These are phyloP conservation scores for Toxotes lorentzi DNA, from an alignment of 2,797 vertebrate genomes.

Conservation along the genomic window DNA sequence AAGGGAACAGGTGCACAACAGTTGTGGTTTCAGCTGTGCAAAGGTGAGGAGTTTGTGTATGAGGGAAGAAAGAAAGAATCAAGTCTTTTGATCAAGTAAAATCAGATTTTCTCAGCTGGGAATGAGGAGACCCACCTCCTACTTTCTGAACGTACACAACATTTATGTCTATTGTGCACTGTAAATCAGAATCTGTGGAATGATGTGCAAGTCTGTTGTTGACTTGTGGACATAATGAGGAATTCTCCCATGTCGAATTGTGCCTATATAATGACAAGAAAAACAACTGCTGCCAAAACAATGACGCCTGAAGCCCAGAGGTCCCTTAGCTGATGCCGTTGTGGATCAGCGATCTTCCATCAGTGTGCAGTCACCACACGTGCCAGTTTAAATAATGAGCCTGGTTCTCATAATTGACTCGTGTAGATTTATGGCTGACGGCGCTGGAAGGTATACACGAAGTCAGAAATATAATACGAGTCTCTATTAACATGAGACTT, in stretches of 20 bases:
- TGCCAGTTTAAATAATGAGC: constrained; percentile 61
- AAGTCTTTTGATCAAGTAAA: constrained; percentile 69
- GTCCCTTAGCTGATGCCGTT: constrained; percentile 23
- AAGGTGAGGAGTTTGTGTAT: constrained; percentile 32
- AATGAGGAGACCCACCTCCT: constrained; percentile 18
- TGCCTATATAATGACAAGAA: constrained; percentile 40
- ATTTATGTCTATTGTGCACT: constrained; percentile 18
- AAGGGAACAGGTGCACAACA: constrained; percentile 47
- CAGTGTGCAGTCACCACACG: constrained; percentile 14
- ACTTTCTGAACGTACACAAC: constrained; percentile 5
- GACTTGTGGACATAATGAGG: constrained; percentile 37
- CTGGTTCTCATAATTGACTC: constrained; percentile 51
- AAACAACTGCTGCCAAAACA: constrained; percentile 46
- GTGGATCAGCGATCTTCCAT: constrained; percentile 37
- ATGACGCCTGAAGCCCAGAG: constrained; percentile 22
- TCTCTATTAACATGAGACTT: constrained; percentile 51
- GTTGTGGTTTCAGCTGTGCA: constrained; percentile 55
- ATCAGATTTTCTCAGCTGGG: constrained; percentile 34
- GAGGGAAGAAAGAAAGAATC: constrained; percentile 73
- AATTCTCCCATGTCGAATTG: constrained; percentile 26
- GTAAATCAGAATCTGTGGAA: constrained; percentile 37
- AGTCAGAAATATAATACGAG: constrained; percentile 40
- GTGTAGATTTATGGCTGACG: constrained; percentile 60
- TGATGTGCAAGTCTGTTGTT: constrained; percentile 21
- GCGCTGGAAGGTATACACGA: constrained; percentile 27